Evolutionary conservation across 1,140 invertebrate species (phyloP).

Genomic region (Physella acuta): DNA sequence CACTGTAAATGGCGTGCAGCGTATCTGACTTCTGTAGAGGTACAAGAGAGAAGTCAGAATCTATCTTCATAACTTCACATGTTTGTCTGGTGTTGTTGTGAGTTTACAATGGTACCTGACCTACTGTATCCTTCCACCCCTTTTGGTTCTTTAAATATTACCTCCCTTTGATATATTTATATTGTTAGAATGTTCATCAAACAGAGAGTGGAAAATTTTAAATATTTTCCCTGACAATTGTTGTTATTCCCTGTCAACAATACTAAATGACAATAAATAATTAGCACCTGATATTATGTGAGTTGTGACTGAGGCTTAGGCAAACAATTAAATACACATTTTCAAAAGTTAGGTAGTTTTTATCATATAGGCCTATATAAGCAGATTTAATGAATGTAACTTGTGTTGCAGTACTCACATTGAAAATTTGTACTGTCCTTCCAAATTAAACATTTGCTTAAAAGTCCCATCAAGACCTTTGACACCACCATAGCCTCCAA

Average conservation of each 20-base stretch:
- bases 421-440: slow-evolving; percentile 60
- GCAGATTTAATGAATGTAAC: not conserved
- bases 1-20: slow-evolving; percentile 51
- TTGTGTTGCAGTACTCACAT: slow-evolving; percentile 41
- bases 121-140: not conserved
- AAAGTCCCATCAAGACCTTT: slow-evolving; percentile 42
- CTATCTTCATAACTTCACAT: not conserved
- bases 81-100: not conserved
- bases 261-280: no score
- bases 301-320: no score
- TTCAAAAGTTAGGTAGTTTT: not conserved
- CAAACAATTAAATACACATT: not conserved
- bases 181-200: not conserved
- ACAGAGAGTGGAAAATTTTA: not conserved
- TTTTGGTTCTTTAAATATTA: not conserved
- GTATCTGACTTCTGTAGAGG: slow-evolving; percentile 45
- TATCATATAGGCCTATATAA: not conserved
- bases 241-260: no score
- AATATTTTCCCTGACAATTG: not conserved
- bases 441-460: slow-evolving; percentile 54
- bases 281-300: no score
- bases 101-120: not conserved
- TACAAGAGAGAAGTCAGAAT: not conserved
- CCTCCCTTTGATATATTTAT: not conserved
- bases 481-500: slow-evolving; percentile 50